Evolutionary conservation across 2,113 vertebrate genomes (phyloP), one percentile per base, ranked within the genome.

Genomic region (Siniperca knerii): DNA sequence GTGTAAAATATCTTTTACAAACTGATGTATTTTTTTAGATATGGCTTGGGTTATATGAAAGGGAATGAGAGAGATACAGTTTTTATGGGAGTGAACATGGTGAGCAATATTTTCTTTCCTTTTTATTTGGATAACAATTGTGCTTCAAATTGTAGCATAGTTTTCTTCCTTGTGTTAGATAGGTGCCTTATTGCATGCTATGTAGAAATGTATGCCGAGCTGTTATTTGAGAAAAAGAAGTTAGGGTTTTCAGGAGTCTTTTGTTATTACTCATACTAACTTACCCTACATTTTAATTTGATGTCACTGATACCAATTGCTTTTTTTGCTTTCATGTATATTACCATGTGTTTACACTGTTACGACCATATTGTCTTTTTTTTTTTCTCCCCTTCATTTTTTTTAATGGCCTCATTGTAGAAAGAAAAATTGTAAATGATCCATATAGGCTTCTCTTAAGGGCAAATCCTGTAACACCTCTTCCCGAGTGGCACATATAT

Each of bases 111-210:
- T 93, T 90, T 78, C 61, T 84, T 92, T 81, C 77, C 62, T 87
- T 87, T 86, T 90, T 80, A 86, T 94, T 94, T 91, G 90, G 87
- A 88, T 93, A 93, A 91, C 86, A 94, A 74, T 95, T 96, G 94
- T 95, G 94, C 95, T 95, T 95, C 89, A 93, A 76, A 93, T 82
- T 80, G 90, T 96, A 96, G 95, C 95, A 94, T 96, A 96, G 95
- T 86, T 95, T 95, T 95, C 90, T 93, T 95, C 95, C 94, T 95
- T 95, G 95, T 96, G 94, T 96, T 96, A 96, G 96, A 91, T 96
- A 96, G 96, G 95, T 96, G 96, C 96, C 96, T 96, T 96, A 96
- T 89, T 96, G 96, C 96, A 96, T 96, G 96, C 95, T 90, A 87
- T 95, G 93, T 96, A 96, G 95, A 95, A 93, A 95, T 95, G 94